Percentiles rank a stretch among this genome's conserved stretches.
These are phyloP conservation scores for Triplophysa dalaica DNA, from an alignment of 2,113 vertebrate species.

Conservation along the genomic window DNA sequence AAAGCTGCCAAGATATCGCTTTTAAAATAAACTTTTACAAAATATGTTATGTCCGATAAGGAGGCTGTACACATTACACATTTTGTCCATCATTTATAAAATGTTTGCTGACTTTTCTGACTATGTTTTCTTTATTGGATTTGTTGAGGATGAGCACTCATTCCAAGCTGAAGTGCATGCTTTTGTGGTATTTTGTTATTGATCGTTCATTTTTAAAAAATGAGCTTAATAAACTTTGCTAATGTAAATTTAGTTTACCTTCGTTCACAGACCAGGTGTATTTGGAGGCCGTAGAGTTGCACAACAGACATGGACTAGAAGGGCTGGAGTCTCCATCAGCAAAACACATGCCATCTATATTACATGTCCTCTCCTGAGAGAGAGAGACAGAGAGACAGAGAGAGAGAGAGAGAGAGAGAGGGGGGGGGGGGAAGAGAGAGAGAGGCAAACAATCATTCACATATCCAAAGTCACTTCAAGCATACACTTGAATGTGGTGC, in stretches of 20 bases:
- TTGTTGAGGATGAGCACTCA: too few species aligned
- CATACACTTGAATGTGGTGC: neutral
- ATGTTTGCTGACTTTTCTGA: too few species aligned
- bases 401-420: conserved; percentile 18
- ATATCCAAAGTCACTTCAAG: too few species aligned
- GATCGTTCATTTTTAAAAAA: too few species aligned
- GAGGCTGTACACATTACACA: too few species aligned
- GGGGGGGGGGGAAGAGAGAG: conserved; percentile 10
- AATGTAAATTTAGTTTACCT: conserved; percentile 59
- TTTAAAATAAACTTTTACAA: too few species aligned
- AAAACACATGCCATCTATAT: conserved; percentile 77
- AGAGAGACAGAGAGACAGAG: neutral
- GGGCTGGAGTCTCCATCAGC: conserved; percentile 67
- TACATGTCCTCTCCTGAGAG: conserved; percentile 72
- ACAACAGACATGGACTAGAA: conserved; percentile 73
- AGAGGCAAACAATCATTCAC: conserved; percentile 8
- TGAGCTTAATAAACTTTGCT: neutral
- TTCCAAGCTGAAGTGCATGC: too few species aligned
- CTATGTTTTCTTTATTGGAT: too few species aligned
- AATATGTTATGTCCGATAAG: too few species aligned
- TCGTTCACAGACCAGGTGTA: conserved; percentile 76
- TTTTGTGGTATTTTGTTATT: too few species aligned
- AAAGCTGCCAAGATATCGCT: too few species aligned
- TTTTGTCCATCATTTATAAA: too few species aligned
- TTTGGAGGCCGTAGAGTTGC: conserved; percentile 68